Evolutionary conservation across 2,113 vertebrate genomes (phyloP).

Genomic region (Lagenorhynchus albirostris): DNA sequence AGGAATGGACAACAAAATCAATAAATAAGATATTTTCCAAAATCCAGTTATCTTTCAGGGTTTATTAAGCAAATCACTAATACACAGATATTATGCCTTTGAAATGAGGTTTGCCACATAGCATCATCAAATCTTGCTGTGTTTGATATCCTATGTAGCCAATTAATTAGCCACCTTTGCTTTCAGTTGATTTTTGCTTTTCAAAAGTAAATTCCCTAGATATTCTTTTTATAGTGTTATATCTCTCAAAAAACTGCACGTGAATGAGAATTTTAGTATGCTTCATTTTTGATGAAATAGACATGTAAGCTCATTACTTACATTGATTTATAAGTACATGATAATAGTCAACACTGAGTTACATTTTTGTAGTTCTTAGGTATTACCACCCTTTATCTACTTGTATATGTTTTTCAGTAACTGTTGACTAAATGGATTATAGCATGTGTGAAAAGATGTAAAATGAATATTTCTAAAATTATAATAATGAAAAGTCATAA

Average conservation of each 20-base stretch:
- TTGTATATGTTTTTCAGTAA: constrained; percentile 49
- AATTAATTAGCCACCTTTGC: constrained; percentile 31
- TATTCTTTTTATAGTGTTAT: background rate
- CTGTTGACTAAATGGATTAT: background rate
- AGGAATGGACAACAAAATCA: constrained; percentile 58
- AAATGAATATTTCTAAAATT: constrained; percentile 64
- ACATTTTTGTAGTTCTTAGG: background rate
- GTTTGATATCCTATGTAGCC: background rate
- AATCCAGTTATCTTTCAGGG: constrained; percentile 22
- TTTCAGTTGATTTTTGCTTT: constrained; percentile 40
- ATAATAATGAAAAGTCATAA: constrained; percentile 50
- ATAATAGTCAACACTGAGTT: background rate
- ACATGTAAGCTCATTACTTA: background rate
- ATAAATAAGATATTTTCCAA: constrained; percentile 54
- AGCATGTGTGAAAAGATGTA: constrained; percentile 11
- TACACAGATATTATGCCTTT: constrained; percentile 48
- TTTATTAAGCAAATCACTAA: constrained; percentile 55
- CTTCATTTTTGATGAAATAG: background rate
- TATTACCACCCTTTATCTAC: constrained; percentile 18
- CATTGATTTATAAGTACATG: background rate
- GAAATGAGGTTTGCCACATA: constrained; percentile 26
- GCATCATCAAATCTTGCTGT: background rate
- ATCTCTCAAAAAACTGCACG: background rate
- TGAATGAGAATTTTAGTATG: constrained; percentile 10
- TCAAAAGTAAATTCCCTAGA: background rate